Base-by-base conservation (phyloP, 1,140 invertebrate species). In the Augochlora pura region DNA sequence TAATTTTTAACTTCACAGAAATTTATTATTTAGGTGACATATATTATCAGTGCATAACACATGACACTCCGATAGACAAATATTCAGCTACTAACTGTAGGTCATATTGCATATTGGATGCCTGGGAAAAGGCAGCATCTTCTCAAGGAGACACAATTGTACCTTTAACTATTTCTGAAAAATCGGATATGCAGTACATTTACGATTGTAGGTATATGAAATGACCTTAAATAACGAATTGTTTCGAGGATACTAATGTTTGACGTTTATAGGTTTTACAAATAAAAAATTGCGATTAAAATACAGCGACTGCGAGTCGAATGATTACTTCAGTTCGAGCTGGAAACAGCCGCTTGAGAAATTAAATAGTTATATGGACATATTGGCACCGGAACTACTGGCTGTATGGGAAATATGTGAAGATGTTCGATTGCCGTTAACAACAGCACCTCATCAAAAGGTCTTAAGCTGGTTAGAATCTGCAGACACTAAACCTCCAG, bases 11-110 rank as follows among this genome's bases (percentile, higher is more conserved):
- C 16, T 59, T 42, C 42, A 16, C 42, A 4, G 12, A 39, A 62
- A 57, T 57, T 52, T 68, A n/a, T 77, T 16, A 86, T 78, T 23
- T 49, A 91, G 91, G 90, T 46, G 92, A 93, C 70, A 82, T 93
- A 76, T 93, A 90, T 87, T 93, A 93, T 88, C 91, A 92, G 64
- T 88, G 90, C 42, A 84, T 92, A 65, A 90, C 89, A 54, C 82
- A 93, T 57, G 80, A 89, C 46, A 76, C 75, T 25, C 7, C 38
- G 21, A 54, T 91, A n/a, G 75, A 88, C 18, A 77, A 74, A n/a
- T 84, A 87, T 84, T 91, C 89, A 18, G 52, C 66, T 1, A 77
- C 89, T 25, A 92, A 93, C 80, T 65, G 32, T 32, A 85, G 84
- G 76, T 82, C 91, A 12, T 74, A 84, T 57, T 83, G 83, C 38